Conservation (phyloP, 92 coral and sea anemone genomes). For the Nematostella vectensis region DNA sequence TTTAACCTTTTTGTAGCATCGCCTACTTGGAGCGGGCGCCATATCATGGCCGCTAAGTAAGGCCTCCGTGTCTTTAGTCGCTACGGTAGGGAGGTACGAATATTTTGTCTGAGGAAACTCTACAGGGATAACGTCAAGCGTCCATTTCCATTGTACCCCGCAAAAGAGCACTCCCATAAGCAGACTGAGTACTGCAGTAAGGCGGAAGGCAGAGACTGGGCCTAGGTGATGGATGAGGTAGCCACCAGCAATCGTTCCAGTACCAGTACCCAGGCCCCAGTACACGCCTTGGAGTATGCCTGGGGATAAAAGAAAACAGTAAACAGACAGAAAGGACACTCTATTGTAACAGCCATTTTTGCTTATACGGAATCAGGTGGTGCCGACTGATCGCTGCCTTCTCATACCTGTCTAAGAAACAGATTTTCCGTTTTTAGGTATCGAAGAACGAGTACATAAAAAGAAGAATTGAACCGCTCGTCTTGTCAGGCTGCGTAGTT, state of each 20-base stretch:
- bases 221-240: slow-evolving; percentile 90
- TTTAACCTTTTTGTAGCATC: not conserved
- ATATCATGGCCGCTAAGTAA: slow-evolving; percentile 54
- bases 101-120: slow-evolving; percentile 47
- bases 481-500: no score
- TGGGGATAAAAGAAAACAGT: slow-evolving; percentile 6
- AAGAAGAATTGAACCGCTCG: no score
- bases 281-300: slow-evolving; percentile 95
- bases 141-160: slow-evolving; percentile 81
- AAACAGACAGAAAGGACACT: not conserved
- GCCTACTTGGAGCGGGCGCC: slow-evolving; percentile 6
- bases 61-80: slow-evolving; percentile 84
- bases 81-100: slow-evolving; percentile 73
- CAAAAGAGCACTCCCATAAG: slow-evolving; percentile 69
- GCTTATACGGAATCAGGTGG: no score
- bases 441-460: no score
- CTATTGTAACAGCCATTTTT: no score
- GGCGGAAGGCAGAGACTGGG: slow-evolving; percentile 72
- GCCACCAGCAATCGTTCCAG: slow-evolving; percentile 87
- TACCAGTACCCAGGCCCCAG: slow-evolving; percentile 97
- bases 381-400: no score
- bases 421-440: no score
- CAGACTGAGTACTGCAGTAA: slow-evolving; percentile 63
- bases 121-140: slow-evolving; percentile 25
- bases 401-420: no score